These are phyloP conservation scores for Epirrhoe alternata DNA, from an alignment of 2,888 invertebrate genomes.

Conservation along the genomic window DNA sequence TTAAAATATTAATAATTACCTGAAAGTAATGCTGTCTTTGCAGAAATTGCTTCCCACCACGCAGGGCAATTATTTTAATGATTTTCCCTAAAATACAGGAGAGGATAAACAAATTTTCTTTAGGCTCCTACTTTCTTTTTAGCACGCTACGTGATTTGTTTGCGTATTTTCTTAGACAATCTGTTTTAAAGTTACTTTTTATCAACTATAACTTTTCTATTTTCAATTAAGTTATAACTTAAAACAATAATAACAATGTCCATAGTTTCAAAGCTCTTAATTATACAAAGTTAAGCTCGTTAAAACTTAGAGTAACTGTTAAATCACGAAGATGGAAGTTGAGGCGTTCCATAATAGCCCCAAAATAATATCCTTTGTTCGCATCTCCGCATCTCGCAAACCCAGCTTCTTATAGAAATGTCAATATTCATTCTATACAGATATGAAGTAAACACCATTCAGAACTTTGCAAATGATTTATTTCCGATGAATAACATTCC, in stretches of 20 bases:
- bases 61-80: too few relatives aligned
- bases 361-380: slow-evolving; percentile 45
- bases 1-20: neutral
- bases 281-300: slow-evolving; percentile 64
- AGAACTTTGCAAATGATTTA: slow-evolving; percentile 39
- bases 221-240: slow-evolving; percentile 26
- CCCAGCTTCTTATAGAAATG: slow-evolving; percentile 24
- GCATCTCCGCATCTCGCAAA: slow-evolving; percentile 18
- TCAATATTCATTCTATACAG: slow-evolving; percentile 27
- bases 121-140: too few relatives aligned
- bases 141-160: too few relatives aligned
- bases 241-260: slow-evolving; percentile 34
- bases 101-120: too few relatives aligned
- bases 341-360: slow-evolving; percentile 58
- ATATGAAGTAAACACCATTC: slow-evolving; percentile 34
- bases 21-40: neutral
- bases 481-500: slow-evolving; percentile 34
- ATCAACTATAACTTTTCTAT: slow-evolving; percentile 1
- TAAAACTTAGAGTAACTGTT: slow-evolving; percentile 66
- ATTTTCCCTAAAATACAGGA: too few relatives aligned
- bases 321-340: slow-evolving; percentile 59
- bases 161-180: neutral
- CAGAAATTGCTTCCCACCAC: too few relatives aligned
- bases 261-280: slow-evolving; percentile 50
- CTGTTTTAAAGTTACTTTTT: neutral